Percentiles rank a stretch among this genome's conserved stretches.
Conservation (phyloP, 2,113 vertebrate species). For the Crotophaga sulcirostris region DNA sequence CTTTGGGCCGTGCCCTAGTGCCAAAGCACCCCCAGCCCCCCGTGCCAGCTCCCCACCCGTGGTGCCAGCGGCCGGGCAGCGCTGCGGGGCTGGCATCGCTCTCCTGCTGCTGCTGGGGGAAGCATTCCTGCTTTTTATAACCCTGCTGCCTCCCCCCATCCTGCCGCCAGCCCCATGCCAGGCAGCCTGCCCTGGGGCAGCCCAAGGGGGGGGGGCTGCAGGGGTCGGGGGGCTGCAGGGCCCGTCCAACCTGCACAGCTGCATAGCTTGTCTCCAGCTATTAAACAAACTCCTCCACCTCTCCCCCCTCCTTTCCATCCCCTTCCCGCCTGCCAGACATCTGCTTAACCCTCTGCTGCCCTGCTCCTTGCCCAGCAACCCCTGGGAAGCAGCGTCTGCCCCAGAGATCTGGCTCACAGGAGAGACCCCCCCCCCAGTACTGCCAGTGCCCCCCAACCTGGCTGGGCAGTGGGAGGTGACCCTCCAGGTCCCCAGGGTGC, state of each 20-base stretch:
- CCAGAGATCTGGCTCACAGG: background rate
- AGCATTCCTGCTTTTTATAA: slow-evolving; percentile 45
- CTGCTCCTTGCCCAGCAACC: background rate
- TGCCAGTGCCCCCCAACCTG: background rate
- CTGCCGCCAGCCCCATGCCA: background rate
- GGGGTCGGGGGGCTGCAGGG: background rate
- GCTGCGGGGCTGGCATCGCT: background rate
- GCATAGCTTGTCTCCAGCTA: slow-evolving; percentile 62
- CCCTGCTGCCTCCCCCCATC: background rate
- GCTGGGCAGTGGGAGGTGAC: background rate
- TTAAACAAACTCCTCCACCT: slow-evolving; percentile 54
- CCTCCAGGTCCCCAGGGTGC: background rate
- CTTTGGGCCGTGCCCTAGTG: fast-evolving
- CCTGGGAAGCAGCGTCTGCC: background rate
- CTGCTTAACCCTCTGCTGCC: slow-evolving; percentile 53
- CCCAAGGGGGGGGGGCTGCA: background rate
- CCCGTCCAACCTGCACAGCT: slow-evolving; percentile 47
- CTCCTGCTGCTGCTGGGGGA: background rate
- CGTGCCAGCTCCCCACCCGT: background rate
- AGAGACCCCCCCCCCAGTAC: fast-evolving
- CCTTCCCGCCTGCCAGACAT: slow-evolving; percentile 10
- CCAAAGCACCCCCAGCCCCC: background rate
- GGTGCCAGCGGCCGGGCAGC: background rate
- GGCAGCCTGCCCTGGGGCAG: background rate
- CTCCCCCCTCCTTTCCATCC: background rate